Evolutionary conservation across 2,888 invertebrate species (phyloP), one percentile per base, ranked within the genome.

Genomic region (Caenorhabditis angaria): DNA sequence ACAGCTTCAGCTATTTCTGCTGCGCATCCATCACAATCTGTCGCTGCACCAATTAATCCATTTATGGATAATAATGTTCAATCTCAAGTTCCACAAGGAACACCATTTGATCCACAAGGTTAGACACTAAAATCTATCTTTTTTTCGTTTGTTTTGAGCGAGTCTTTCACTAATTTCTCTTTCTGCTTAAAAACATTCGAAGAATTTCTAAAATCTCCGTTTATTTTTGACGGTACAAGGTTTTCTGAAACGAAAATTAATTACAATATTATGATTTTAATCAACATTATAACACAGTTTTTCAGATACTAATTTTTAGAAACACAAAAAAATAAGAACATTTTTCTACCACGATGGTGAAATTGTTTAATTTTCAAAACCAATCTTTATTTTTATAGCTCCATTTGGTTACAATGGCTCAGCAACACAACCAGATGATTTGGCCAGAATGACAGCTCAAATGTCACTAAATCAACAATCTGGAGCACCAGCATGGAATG

Each of bases 41-140:
- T 32, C 18, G 54, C 65, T 5, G 80, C 80, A 8, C 54, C 80
- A 10, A 77, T 73, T 53, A 83, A 83, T 70, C 83, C 83, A 20
- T 83, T 83, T 61, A 82, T 81, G 8, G 67, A 72, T 66, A 75
- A 60, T 22, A 41, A 41, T 4, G 50, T 50, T 22, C 50, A 51
- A 29, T 53, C 29, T 47, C 54, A 14, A 62, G 12, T 5, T 35
- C 12, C 8, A 14, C 22, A 24, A 28, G 22, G 32, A 28, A 35
- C 57, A 18, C 28, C 57, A 18, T 41, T 41, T 41, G 41, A 41
- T 41, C 41, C 41, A 18, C 41, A 41, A 41, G 41, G 29, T 35
- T 20, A 56, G 56, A 18, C 14, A 10, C 28, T 4, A 25, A 25
- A n/a, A n/a, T n/a, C n/a, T n/a, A n/a, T n/a, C n/a, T n/a, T n/a